These are phyloP conservation scores for Paradoxurus hermaphroditus DNA, from an alignment of 2,113 vertebrate species.

Conservation along the genomic window DNA sequence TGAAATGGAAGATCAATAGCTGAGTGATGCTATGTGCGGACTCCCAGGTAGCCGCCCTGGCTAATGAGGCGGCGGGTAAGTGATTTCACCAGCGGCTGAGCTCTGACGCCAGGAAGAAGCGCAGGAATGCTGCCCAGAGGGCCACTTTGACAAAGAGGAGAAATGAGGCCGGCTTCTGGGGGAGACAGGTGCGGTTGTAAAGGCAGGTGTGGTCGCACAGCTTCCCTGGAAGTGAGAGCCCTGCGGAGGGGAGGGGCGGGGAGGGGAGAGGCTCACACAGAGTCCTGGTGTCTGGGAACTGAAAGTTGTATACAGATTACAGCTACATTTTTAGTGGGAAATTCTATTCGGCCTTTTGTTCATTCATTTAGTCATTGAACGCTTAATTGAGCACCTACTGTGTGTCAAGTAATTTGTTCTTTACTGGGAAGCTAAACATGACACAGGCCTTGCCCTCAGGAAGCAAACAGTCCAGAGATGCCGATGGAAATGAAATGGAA, in stretches of 20 bases:
- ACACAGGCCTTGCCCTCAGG: neutral
- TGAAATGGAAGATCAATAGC: slow-evolving; percentile 46
- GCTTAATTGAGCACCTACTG: neutral
- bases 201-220: neutral
- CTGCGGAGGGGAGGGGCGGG: neutral
- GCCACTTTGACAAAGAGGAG: neutral
- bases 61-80: neutral
- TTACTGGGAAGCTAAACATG: neutral
- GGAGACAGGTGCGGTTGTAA: neutral
- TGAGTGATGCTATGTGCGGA: neutral
- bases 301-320: neutral
- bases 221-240: neutral
- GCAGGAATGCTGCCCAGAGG: neutral
- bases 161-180: accelerated
- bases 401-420: neutral
- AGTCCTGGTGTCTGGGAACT: neutral
- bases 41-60: slow-evolving; percentile 10
- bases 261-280: neutral
- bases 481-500: neutral
- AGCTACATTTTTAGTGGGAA: neutral
- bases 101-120: slow-evolving; percentile 28
- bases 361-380: neutral
- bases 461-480: neutral
- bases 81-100: slow-evolving; percentile 47
- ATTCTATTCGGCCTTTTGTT: neutral